Base-by-base conservation (phyloP, 2,797 vertebrate species). In the Tinamus major region DNA sequence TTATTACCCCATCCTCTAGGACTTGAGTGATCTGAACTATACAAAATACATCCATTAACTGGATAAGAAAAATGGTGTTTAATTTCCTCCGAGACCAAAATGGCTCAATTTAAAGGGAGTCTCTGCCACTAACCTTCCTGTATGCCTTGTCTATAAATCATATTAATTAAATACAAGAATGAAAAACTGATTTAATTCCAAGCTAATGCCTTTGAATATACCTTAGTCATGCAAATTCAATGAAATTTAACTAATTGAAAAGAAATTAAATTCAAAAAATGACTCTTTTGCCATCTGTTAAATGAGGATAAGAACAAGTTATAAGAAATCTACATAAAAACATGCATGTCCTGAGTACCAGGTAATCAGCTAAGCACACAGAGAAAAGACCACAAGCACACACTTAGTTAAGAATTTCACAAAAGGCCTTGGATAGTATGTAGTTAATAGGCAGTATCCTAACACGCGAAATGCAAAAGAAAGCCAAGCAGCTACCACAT, bases 11-110 rank as follows among this genome's bases (percentile, higher is more conserved):
- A 39, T 67, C 62, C 81, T 67, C 42, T 48, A 56, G 48, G 80
- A 68, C 23, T 68, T 48, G 4, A 82, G 51, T 35, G 65, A 87
- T 74, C 13, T 67, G 29, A 93, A 77, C 84, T 56, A 85, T 13
- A 95, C 44, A 87, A 94, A 94, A 89, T n/a, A 63, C 62, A 77
- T 79, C 92, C 90, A 83, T 84, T 94, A 89, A 90, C 18, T 48
- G 44, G 64, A 61, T 21, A 5, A 10, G 14, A 42, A 76, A 65
- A 35, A 31, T 0, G 20, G n/a, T 64, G 7, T 85, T 83, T 86
- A 4, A 90, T 89, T 79, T 94, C 64, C 86, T 88, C 37, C 39
- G 68, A 63, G 86, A 89, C 35, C 13, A 42, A 70, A 89, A 85
- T 33, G 8, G 35, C 12, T 89, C 71, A 35, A 77, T 77, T 92